Base-by-base conservation (phyloP, 92 coral and sea anemone genomes). In the Parazoanthus swiftii region DNA sequence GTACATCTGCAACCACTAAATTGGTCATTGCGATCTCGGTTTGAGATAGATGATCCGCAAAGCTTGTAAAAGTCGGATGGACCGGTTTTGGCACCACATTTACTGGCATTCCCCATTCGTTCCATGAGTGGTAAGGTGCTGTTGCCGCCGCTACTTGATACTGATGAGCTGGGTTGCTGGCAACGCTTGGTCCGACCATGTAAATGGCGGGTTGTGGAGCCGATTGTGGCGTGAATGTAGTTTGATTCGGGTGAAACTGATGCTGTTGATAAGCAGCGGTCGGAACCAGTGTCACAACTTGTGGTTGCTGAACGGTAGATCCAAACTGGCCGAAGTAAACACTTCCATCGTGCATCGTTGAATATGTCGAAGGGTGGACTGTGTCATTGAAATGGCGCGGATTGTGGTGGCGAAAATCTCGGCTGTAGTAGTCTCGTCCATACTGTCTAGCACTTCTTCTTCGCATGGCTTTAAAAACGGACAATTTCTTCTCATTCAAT, bases 401-500 rank as follows among this genome's bases (percentile, higher is more conserved):
- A 23, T 95, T 95, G 89, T 93, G 98, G 8, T 95, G 91, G 88
- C 92, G 94, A 71, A 79, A 70, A 66, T 90, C 90, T 89, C 92
- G 77, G 78, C 91, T 86, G 76, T 91, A 90, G 36, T 83, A 91
- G 76, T 92, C 88, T 76, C 91, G 89, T 66, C 96, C 89, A 90
- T 91, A 95, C 72, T 86, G 90, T 70, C 96, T 86, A 88, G 93
- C 92, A 88, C 93, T 93, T 90, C 96, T 89, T 89, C 98, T 90
- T 39, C 99, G 89, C 82, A 92, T 92, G 4, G 99, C 99, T 80
- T 89, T 90, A 33, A 96, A 96, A 74, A 97, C 91, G 80, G 94
- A 92, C 86, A 97, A 85, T 89, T 91, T 93, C 86, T 95, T 97
- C 13, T 96, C 99, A 84, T 92, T 92, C 88, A 97, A 97, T 90